Conservation (phyloP, 2,888 invertebrate species). For the Malthinus flaveolus region DNA sequence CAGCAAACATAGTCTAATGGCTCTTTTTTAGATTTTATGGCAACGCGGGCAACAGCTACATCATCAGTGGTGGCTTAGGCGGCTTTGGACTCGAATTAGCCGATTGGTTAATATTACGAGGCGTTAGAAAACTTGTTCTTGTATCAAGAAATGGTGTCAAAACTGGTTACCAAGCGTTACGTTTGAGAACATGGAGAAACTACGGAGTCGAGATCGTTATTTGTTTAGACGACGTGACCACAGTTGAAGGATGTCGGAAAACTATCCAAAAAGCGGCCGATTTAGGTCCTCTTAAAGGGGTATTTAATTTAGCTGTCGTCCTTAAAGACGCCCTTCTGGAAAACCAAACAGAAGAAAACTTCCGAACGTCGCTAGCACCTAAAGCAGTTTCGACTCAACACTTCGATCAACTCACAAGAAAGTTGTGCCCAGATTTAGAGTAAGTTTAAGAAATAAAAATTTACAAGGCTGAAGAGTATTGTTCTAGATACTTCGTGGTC, state of each 20-base stretch:
- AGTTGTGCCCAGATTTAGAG: conserved; percentile 59
- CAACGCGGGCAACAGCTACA: conserved; percentile 58
- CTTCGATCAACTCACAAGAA: conserved; percentile 70
- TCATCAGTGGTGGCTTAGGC: conserved; percentile 81
- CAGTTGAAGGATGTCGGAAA: conserved; percentile 68
- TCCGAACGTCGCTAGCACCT: conserved; percentile 69
- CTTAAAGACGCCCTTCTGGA: conserved; percentile 75
- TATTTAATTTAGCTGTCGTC: conserved; percentile 88
- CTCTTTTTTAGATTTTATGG: conserved; percentile 57
- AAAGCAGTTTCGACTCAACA: conserved; percentile 82
- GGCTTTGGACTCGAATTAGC: conserved; percentile 90
- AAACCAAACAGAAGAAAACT: conserved; percentile 74
- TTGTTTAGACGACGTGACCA: conserved; percentile 72
- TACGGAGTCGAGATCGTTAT: conserved; percentile 72
- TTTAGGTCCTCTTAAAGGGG: conserved; percentile 75
- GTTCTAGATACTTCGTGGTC: conserved; percentile 74
- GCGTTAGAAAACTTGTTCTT: conserved; percentile 76
- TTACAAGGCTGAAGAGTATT: not conserved
- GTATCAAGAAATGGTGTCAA: conserved; percentile 79
- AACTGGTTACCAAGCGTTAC: conserved; percentile 80
- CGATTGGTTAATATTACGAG: conserved; percentile 83
- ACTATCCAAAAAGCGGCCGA: conserved; percentile 67
- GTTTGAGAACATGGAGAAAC: conserved; percentile 70
- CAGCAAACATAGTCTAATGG: too few relatives aligned
- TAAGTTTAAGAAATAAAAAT: conserved; percentile 15